Evolutionary conservation across 2,797 vertebrate species (phyloP), one percentile per base, ranked within the genome.

Genomic region (Chiroxiphia lanceolata): DNA sequence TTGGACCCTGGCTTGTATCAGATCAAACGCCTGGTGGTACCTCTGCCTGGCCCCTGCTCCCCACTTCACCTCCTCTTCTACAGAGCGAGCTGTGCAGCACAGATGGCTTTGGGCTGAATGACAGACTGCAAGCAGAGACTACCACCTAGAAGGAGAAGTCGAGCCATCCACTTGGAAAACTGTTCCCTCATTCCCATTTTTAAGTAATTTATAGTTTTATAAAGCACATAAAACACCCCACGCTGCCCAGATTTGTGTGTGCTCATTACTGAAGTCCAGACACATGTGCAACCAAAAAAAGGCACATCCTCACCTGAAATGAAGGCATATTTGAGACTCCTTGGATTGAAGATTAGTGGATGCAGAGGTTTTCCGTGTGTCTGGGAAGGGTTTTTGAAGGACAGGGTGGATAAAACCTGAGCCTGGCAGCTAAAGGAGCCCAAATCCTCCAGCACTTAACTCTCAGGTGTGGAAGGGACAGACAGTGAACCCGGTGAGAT

Each of bases 321-420:
- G 19, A 83, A 67, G 26, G 44, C 20, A 20, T 1, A 1, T 8
- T 61, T 54, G 33, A 78, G 40, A 10, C 57, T 71, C 74, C 36
- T 21, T 0, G 0, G 48, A 51, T 2, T 40, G 69, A 51, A 60
- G 36, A 31, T 20, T 48, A 83, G 61, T 36, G 70, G 21, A 44
- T 4, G 2, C 36, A 71, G 20, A 31, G 7, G 6, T 15, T 67
- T 70, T 59, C 33, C 47, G 6, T 29, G 44, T 53, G 36, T 27
- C 25, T 59, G n/a, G 29, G n/a, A 40, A 20, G 36, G 6, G 31
- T 11, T 63, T 75, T 68, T 68, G 25, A 42, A 70, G 64, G 42
- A 47, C n/a, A 40, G 27, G 13, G n/a, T 11, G 15, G 33, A 64
- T 47, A 60, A 89, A 84, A 84, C 17, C 33, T 54, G 9, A 69